Percentiles rank a stretch among this genome's conserved stretches.
phyloP scores from a whole-genome alignment of 2,888 invertebrate species.

The Parnassius mnemosyne region DNA sequence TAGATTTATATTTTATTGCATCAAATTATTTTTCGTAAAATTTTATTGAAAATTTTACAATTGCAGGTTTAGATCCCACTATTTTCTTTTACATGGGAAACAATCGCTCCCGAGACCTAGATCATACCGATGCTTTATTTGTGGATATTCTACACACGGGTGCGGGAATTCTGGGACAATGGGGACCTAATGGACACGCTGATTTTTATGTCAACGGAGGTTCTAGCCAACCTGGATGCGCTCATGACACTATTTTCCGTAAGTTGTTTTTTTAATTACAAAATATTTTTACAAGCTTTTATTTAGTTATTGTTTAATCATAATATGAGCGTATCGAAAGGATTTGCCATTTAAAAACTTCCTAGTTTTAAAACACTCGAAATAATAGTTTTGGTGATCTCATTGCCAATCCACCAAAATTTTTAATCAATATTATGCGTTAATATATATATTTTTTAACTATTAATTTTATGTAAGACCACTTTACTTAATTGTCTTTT shows the following conservation, averaged over 20 bases:
- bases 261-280: constrained; percentile 52
- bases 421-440: too few relatives aligned
- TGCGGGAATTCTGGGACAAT: constrained; percentile 92
- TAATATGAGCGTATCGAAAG: too few relatives aligned
- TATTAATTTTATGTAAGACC: too few relatives aligned
- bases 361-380: too few relatives aligned
- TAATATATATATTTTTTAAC: too few relatives aligned
- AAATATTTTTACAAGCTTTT: too few relatives aligned
- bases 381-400: too few relatives aligned
- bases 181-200: constrained; percentile 93
- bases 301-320: too few relatives aligned
- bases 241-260: constrained; percentile 90
- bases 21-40: too few relatives aligned
- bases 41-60: constrained; percentile 8
- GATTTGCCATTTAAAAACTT: too few relatives aligned
- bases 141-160: constrained; percentile 92
- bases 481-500: too few relatives aligned
- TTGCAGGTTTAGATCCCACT: constrained; percentile 89
- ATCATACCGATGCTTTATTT: constrained; percentile 89
- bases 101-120: constrained; percentile 89
- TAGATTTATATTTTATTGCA: background rate
- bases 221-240: constrained; percentile 93
- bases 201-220: constrained; percentile 95
- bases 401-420: too few relatives aligned
- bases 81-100: constrained; percentile 92